Conservation (phyloP, 2,888 invertebrate species). For the Anticlea derivata region DNA sequence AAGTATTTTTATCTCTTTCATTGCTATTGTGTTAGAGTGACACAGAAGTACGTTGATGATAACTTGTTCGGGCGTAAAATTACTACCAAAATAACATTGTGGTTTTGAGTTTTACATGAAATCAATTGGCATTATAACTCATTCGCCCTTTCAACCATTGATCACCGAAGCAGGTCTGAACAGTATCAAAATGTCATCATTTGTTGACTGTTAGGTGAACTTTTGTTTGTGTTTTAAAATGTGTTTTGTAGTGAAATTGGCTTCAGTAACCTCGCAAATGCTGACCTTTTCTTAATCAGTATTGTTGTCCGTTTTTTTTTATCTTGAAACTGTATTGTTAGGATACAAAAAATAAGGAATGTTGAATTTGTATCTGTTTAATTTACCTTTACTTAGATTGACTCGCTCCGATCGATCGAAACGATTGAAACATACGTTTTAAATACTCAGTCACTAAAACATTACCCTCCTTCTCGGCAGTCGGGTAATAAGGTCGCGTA, state of each 20-base stretch:
- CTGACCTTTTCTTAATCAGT: no score
- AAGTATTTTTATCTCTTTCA: neutral
- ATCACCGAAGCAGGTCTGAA: slow-evolving; percentile 29
- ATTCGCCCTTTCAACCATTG: slow-evolving; percentile 46
- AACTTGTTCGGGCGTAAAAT: neutral
- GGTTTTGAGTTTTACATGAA: slow-evolving; percentile 53
- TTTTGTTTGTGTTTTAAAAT: slow-evolving; percentile 8
- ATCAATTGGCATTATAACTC: slow-evolving; percentile 52
- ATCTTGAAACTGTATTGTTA: no score
- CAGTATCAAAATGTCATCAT: slow-evolving; percentile 9
- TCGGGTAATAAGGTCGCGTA: no score
- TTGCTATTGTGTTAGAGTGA: neutral
- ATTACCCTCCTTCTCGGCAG: no score
- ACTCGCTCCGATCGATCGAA: no score
- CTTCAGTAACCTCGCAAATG: slow-evolving; percentile 3
- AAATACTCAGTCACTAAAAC: no score
- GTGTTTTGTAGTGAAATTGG: slow-evolving; percentile 27
- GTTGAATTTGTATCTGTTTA: no score
- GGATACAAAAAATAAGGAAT: no score
- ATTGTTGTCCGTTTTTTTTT: no score
- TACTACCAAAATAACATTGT: slow-evolving; percentile 34
- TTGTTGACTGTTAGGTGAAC: slow-evolving; percentile 4
- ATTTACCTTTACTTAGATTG: no score
- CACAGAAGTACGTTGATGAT: slow-evolving; percentile 8
- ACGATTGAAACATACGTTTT: no score